Evolutionary conservation across 2,113 vertebrate species (phyloP).

Genomic region (Rhinoptilus africanus): DNA sequence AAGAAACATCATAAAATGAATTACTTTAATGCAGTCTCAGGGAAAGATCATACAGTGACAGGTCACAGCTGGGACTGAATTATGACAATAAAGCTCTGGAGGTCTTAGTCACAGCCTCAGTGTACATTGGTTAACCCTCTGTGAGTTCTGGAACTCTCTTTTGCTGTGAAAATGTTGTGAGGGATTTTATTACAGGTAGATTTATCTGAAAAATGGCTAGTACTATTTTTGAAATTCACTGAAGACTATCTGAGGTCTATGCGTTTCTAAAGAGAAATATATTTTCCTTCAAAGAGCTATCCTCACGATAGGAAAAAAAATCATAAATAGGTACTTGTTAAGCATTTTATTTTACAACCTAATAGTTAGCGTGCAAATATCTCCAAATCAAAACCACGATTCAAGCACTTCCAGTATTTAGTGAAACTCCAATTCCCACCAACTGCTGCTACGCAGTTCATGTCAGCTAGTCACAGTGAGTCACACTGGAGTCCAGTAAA

Average conservation of each 20-base stretch:
- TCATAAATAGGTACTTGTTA: background rate
- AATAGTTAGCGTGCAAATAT: background rate
- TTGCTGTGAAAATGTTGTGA: background rate
- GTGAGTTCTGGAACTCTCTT: background rate
- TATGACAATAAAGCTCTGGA: background rate
- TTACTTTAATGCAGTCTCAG: background rate
- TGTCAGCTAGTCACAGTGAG: background rate
- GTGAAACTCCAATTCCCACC: background rate
- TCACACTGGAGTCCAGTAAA: background rate
- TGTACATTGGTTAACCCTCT: background rate
- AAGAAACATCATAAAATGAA: background rate
- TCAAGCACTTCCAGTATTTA: background rate
- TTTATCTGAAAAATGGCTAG: background rate
- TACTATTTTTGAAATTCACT: background rate
- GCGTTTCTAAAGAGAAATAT: background rate
- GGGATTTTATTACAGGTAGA: background rate
- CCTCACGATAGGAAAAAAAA: background rate
- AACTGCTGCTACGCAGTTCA: background rate
- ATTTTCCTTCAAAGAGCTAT: background rate
- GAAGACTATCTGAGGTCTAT: background rate
- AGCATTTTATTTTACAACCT: background rate
- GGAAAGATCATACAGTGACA: background rate
- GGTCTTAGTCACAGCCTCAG: background rate
- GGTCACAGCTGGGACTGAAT: background rate
- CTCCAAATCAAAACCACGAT: background rate